Evolutionary conservation across 2,113 vertebrate genomes (phyloP), one percentile per base, ranked within the genome.

Genomic region (Nematolebias whitei): DNA sequence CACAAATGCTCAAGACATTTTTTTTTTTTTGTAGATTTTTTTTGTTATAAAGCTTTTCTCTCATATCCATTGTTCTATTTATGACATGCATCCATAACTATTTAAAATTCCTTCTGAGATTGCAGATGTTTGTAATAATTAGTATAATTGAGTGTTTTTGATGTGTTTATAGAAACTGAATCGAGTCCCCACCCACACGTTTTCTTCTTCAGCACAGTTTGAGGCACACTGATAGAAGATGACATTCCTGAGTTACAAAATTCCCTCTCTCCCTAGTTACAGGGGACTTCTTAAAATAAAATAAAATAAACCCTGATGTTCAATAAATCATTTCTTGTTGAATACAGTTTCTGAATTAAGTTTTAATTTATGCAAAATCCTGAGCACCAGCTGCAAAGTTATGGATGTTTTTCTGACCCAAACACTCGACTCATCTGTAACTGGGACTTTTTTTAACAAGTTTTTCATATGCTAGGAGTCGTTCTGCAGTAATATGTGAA

Each of bases 171-270:
- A 55, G 66, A 76, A 65, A 51, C 55, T 52, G 69, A 38, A 74
- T 41, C 79, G 68, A 63, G 68, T 75, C 69, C 50, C 61, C 76
- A 50, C 79, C 77, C 83, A 83, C 69, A 65, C 83, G 71, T 76
- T 66, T 57, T 74, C 68, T 78, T 78, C 80, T 47, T 20, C 84
- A 60, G 62, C 79, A 69, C 77, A 76, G 76, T 82, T 87, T 76
- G 82, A 65, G 45, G 67, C 78, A 24, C 80, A 82, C 76, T 19
- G 35, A 71, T 75, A 80, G 62, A 70, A 63, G 32, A 47, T 44
- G 35, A 73, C 55, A 53, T 76, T 66, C 73, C 26, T 2, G 32
- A 69, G 63, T 65, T 62, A 29, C 22, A 68, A 48, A 29, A 45
- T 65, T 74, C n/a, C n/a, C n/a, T n/a, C n/a, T 66, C 59, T 63